Evolutionary conservation across 2,113 vertebrate species (phyloP), one percentile per base, ranked within the genome.

Genomic region (Cercocebus atys): DNA sequence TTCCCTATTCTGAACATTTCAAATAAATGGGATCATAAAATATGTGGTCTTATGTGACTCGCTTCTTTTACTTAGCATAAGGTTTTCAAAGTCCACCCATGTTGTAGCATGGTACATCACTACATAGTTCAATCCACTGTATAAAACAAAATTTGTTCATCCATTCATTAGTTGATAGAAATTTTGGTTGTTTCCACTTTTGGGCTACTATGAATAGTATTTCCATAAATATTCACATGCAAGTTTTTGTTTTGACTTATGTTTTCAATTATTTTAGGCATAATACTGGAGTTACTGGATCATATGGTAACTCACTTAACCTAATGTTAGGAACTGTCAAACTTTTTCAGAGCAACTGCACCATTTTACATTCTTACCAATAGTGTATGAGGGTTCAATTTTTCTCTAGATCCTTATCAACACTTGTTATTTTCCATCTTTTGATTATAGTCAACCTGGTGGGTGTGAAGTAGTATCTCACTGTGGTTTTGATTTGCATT

Each of bases 401-500:
- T 76, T 76, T 92, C 47, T 87, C 89, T n/a, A 83, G 4, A 70
- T 68, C 32, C 38, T 84, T 76, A 35, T 57, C 47, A 76, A 78
- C 50, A 86, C 45, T 52, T 75, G 18, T n/a, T 80, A 50, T 55
- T 68, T 22, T 61, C 72, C 2, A 75, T 52, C 80, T 86, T 76
- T 75, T 81, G 8, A 94, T 73, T 73, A 80, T 0, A 70, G 57
- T n/a, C 43, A 70, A 85, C 38, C 78, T 80, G 59, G 14, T 52
- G 70, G 30, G 40, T 93, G 16, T n/a, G 70, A 91, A 78, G 55
- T 50, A 23, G 70, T 40, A 80, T 52, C 75, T 88, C n/a, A 38
- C 6, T 91, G 40, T 45, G 45, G 32, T 45, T 93, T 87, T 94
- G 40, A 90, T 87, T 95, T 92, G 55, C 55, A 93, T 92, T 88